Percentiles rank a stretch among this genome's conserved stretches.
phyloP scores from a whole-genome alignment of 2,888 invertebrate species.

The Netelia fuscicornis region DNA sequence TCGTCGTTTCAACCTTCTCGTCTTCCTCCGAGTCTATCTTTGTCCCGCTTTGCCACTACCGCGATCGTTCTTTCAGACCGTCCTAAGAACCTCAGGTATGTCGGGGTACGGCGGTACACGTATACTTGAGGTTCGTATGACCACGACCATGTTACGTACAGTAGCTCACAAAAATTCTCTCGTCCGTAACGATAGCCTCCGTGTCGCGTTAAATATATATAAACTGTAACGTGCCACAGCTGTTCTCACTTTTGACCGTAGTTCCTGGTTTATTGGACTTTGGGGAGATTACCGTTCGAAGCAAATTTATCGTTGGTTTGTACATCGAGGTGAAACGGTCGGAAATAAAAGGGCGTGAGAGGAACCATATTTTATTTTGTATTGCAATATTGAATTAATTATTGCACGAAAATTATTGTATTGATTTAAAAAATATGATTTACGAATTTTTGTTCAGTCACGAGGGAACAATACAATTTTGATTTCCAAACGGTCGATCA shows the following conservation, averaged over 20 bases:
- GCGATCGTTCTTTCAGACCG: conserved; percentile 22
- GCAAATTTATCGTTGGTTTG: conserved; percentile 25
- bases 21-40: conserved; percentile 40
- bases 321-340: neutral
- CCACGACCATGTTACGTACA: conserved; percentile 47
- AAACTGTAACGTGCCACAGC: conserved; percentile 45
- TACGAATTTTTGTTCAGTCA: neutral
- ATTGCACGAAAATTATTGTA: neutral
- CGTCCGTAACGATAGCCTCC: neutral
- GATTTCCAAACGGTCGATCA: conserved; percentile 5
- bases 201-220: neutral
- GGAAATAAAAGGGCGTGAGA: too few species aligned
- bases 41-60: conserved; percentile 22
- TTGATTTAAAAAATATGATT: neutral
- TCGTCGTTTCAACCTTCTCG: conserved; percentile 36
- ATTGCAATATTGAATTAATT: neutral
- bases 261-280: conserved; percentile 56
- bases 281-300: conserved; percentile 5
- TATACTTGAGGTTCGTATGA: conserved; percentile 42
- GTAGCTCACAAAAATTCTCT: conserved; percentile 52
- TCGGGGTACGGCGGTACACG: neutral
- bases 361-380: too few species aligned
- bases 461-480: neutral
- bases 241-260: conserved; percentile 43
- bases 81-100: conserved; percentile 52